Evolutionary conservation across 2,113 vertebrate species (phyloP).

Genomic region (Caretta caretta): DNA sequence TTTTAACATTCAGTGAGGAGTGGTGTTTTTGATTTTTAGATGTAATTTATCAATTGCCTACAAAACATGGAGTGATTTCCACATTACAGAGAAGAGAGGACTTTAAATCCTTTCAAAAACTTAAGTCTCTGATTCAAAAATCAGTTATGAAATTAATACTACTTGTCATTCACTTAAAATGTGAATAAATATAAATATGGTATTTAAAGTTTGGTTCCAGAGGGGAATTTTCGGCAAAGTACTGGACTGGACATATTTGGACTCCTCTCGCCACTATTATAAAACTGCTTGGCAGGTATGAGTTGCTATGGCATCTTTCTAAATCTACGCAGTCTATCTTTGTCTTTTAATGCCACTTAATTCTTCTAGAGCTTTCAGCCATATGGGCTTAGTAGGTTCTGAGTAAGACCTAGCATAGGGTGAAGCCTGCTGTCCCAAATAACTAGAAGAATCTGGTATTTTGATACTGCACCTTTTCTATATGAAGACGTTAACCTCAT

Average conservation of each 20-base stretch:
- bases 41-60: too few species aligned
- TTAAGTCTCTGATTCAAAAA: not conserved
- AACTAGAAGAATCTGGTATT: not conserved
- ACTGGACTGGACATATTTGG: rapidly evolving
- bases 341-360: not conserved
- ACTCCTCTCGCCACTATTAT: not conserved
- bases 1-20: not conserved
- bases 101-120: too few species aligned
- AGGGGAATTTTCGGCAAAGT: not conserved
- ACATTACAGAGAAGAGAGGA: too few species aligned
- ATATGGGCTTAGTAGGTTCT: not conserved
- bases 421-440: not conserved
- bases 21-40: too few species aligned
- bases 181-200: not conserved
- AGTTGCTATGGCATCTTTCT: not conserved
- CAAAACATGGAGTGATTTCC: too few species aligned
- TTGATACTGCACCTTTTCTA: not conserved
- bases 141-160: not conserved
- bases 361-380: not conserved
- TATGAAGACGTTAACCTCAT: rapidly evolving
- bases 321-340: not conserved
- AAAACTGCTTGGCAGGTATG: not conserved
- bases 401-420: not conserved
- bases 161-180: not conserved
- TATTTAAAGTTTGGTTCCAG: not conserved